Base-by-base conservation (phyloP, 2,113 vertebrate species). In the Chitala chitala region DNA sequence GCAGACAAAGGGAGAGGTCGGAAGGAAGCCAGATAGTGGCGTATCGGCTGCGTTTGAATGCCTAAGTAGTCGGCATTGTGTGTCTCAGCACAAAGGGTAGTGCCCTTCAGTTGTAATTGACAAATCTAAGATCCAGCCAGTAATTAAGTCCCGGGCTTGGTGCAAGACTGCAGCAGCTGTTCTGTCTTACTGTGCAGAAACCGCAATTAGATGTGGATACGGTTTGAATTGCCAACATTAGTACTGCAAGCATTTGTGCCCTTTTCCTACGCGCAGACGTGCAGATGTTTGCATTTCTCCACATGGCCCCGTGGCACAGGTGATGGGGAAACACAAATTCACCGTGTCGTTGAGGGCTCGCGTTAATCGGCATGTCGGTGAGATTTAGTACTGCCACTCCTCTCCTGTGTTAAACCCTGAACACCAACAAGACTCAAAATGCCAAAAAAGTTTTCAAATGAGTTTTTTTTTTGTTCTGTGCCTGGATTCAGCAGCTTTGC, bases 151-250 rank as follows among this genome's bases (percentile, higher is more conserved):
- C 31, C 59, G 17, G 58, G 58, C 58, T 31, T 61, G 29, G 29
- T 38, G 3, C 29, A 61, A 63, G 59, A 29, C 59, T n/a, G 8
- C 59, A 8, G 6, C 59, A 63, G 59, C 59, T 63, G 59, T n/a
- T 61, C 58, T 20, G 58, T 63, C 59, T 63, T 38, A 38, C 59
- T 0, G 17, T 17, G 33, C 33, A 33, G 31, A 63, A 38, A 36
- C 33, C 15, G 29, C n/a, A 38, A 61, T 61, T 61, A 61, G 59
- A 63, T 63, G 31, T 63, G 59, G 59, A 36, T 63, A 29, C 17
- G 31, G 59, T 13, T 38, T 63, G 38, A 63, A 63, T 63, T 17
- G 59, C 59, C n/a, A 33, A 63, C 8, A 63, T 63, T 63, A 63
- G 59, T 63, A 63, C 33, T 63, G 59, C 59, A n/a, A 63, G 33